Evolutionary conservation across 1,140 invertebrate species (phyloP).

Genomic region (Drosophila pseudoananassae): DNA sequence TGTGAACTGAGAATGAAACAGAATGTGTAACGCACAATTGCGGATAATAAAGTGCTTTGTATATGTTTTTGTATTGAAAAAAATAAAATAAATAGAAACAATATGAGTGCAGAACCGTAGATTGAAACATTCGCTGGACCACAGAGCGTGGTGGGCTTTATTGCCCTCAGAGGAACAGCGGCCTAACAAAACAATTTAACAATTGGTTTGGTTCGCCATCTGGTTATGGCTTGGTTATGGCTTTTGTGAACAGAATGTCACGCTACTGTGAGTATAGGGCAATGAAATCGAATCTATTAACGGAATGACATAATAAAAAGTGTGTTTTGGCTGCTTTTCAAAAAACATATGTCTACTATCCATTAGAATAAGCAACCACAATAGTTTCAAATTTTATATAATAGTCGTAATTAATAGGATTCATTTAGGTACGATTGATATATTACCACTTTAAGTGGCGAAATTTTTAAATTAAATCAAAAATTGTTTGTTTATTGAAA

Average conservation of each 20-base stretch:
- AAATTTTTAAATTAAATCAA: not conserved
- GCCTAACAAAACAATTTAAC: slow-evolving; percentile 68
- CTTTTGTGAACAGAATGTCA: slow-evolving; percentile 53
- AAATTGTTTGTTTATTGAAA: not conserved
- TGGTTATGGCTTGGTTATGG: slow-evolving; percentile 15
- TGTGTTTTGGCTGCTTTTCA: slow-evolving; percentile 17
- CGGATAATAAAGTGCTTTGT: slow-evolving; percentile 12
- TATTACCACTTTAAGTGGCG: not conserved
- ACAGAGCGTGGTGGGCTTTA: slow-evolving; percentile 68
- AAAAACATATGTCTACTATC: not conserved
- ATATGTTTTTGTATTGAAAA: not conserved
- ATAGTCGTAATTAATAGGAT: not conserved
- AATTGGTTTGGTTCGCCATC: slow-evolving; percentile 53
- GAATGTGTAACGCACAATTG: slow-evolving; percentile 31
- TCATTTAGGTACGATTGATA: not conserved
- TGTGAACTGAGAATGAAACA: slow-evolving; percentile 34
- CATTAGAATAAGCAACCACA: not conserved
- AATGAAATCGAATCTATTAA: slow-evolving; percentile 30
- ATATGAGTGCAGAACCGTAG: not conserved
- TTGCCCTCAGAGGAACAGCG: slow-evolving; percentile 52
- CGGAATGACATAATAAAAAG: slow-evolving; percentile 53
- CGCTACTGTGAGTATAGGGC: slow-evolving; percentile 42
- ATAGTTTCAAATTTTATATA: not conserved
- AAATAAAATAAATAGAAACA: slow-evolving; percentile 33
- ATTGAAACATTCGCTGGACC: slow-evolving; percentile 44